Conservation (phyloP, 2,797 vertebrate species). For the Propithecus deckenii region DNA sequence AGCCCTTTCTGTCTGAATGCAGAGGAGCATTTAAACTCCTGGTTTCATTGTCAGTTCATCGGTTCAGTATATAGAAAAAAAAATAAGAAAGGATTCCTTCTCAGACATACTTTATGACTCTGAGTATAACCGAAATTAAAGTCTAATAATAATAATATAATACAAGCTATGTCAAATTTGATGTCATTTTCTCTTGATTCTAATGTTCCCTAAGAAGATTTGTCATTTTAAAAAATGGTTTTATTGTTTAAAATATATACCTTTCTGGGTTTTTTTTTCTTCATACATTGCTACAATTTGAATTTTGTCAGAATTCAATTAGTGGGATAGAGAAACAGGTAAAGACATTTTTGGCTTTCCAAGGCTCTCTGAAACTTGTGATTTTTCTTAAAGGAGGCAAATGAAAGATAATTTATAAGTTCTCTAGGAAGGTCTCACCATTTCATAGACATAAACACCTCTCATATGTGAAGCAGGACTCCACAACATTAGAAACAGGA, state of each 20-base stretch:
- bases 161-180: not conserved
- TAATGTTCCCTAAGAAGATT: constrained; percentile 17
- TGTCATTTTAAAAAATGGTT: constrained; percentile 14
- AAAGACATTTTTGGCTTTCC: not conserved
- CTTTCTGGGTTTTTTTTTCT: not conserved
- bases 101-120: not conserved
- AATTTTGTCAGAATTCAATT: not conserved
- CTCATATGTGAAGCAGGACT: not conserved
- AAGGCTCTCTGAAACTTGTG: not conserved
- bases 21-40: constrained; percentile 32
- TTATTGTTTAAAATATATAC: not conserved
- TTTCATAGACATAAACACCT: not conserved
- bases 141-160: not conserved
- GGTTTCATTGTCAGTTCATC: constrained; percentile 25
- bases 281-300: not conserved
- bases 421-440: not conserved
- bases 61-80: not conserved
- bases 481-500: not conserved
- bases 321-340: not conserved
- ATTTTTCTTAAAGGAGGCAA: constrained; percentile 1
- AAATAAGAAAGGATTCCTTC: not conserved
- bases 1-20: constrained; percentile 43
- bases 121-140: constrained; percentile 11
- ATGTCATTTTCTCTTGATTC: constrained; percentile 52
- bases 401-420: not conserved